Conservation (phyloP, 2,113 vertebrate species). For the Dipodomys ordii region DNA sequence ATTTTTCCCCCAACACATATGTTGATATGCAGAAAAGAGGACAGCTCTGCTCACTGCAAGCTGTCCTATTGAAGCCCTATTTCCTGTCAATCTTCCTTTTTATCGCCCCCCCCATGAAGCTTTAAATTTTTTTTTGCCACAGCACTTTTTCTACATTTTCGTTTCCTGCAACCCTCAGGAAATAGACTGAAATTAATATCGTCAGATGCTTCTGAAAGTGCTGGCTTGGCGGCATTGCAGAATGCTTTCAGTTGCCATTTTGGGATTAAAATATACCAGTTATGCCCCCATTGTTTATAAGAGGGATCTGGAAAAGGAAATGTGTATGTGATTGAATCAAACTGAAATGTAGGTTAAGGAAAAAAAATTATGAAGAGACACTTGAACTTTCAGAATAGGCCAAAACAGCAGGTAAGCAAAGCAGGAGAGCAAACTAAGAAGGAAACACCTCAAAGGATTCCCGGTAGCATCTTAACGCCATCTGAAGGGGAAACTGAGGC, state of each 20-base stretch:
- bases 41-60: constrained; percentile 45
- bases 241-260: constrained; percentile 76
- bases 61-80: constrained; percentile 84
- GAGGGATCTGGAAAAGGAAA: constrained; percentile 50
- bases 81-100: constrained; percentile 86
- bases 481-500: background rate
- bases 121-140: constrained; percentile 84
- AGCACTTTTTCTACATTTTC: constrained; percentile 83
- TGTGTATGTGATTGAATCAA: constrained; percentile 49
- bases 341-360: constrained; percentile 43
- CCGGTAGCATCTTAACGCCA: too few relatives aligned
- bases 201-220: constrained; percentile 80
- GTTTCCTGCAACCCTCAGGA: constrained; percentile 85
- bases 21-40: constrained; percentile 60
- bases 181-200: constrained; percentile 88
- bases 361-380: background rate
- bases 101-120: constrained; percentile 73
- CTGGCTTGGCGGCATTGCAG: constrained; percentile 79
- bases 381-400: background rate
- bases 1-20: constrained; percentile 39
- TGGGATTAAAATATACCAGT: constrained; percentile 72
- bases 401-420: background rate
- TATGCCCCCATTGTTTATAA: constrained; percentile 51
- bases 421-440: background rate
- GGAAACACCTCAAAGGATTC: accelerated